Evolutionary conservation across 1,140 invertebrate genomes (phyloP), one percentile per base, ranked within the genome.

Genomic region (Pomacea maculata): DNA sequence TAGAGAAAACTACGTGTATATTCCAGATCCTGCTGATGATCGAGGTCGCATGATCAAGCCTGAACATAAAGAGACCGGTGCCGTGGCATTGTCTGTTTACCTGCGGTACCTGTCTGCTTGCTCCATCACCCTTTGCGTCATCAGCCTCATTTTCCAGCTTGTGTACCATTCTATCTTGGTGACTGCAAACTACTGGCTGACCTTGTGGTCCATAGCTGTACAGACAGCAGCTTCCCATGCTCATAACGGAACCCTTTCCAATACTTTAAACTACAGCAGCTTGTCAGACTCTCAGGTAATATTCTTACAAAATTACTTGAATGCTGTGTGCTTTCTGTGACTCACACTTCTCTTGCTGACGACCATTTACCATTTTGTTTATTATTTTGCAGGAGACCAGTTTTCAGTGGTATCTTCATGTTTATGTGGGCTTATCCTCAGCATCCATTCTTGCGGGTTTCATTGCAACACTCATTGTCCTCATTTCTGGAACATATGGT

Each of bases 91-190:
- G 80, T 90, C 91, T 83, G 93, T 95, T 73, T 95, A 95, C 90
- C 83, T 93, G 71, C 89, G 92, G 57, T 95, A 95, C 85, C 88
- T 94, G 79, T 92, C 91, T 75, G 93, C 94, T 25, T 95, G 94
- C 85, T 94, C 80, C 25, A 29, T 82, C 19, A 45, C 67, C 10
- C 70, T 85, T 61, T 85, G 84, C 25, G 57, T 92, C 78, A 72
- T 93, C 25, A 95, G 82, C 8, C 8, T 88, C 1, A 7, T 87
- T n/a, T 67, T 86, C 5, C 78, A 85, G 75, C 1, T 89, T 0
- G 15, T 71, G 10, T 82, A 88, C 54, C 87, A 89, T 68, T 65
- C 72, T 17, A 65, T 89, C 7, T 80, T 88, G 7, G 87, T 87
- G 6, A 78, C 77, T 11, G 80, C 87, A 64, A 88, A 88, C 78